Conservation (phyloP, 2,113 vertebrate species). For the Arvicanthis niloticus region DNA sequence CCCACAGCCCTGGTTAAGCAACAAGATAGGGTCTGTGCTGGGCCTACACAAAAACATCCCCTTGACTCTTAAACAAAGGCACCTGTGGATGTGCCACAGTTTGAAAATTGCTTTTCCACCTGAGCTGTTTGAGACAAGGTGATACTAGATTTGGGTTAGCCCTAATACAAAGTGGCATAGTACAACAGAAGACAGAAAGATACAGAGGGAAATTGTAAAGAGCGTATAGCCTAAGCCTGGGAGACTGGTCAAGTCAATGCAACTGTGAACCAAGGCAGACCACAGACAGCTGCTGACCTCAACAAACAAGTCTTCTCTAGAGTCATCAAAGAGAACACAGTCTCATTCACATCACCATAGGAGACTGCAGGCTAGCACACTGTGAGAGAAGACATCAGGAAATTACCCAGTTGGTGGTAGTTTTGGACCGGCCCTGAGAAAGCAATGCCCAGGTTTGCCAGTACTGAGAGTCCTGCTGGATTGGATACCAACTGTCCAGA, state of each 20-base stretch:
- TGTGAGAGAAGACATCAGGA: background rate
- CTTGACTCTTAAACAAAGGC: background rate
- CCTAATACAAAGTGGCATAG: background rate
- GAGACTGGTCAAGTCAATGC: accelerated
- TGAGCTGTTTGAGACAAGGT: background rate
- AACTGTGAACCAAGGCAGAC: accelerated
- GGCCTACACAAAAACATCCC: too few species aligned
- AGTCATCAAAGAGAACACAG: background rate
- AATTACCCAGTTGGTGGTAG: accelerated
- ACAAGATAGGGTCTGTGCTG: accelerated
- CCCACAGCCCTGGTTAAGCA: background rate
- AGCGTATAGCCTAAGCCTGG: background rate
- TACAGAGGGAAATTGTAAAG: accelerated
- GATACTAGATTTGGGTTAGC: background rate
- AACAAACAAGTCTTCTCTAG: background rate
- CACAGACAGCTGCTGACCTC: accelerated
- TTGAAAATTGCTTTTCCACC: background rate
- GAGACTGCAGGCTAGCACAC: background rate
- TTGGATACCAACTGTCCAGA: background rate
- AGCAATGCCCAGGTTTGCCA: too few species aligned
- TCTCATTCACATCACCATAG: background rate
- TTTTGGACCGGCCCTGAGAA: background rate
- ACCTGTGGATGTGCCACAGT: background rate
- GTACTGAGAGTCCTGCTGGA: background rate
- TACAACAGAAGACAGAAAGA: background rate